Evolutionary conservation across 1,140 invertebrate genomes (phyloP).

Genomic region (Brachionus manjavacas): DNA sequence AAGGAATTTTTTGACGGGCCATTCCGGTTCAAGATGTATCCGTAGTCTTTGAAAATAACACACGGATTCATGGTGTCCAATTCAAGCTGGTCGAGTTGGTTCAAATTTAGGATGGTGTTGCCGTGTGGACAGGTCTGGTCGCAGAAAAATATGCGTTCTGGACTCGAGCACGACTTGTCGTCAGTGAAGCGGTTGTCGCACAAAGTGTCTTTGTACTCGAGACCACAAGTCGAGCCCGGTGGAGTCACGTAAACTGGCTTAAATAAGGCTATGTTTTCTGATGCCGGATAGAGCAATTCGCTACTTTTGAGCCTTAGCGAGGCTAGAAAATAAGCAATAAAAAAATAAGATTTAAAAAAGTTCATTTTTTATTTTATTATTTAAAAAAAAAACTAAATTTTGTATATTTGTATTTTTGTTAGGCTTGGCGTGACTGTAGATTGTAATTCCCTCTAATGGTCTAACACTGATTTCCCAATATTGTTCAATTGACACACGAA

Average conservation of each 20-base stretch:
- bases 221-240: neutral
- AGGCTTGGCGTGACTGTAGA: neutral
- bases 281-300: neutral
- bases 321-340: neutral
- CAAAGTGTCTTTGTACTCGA: conserved; percentile 27
- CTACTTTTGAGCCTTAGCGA: neutral
- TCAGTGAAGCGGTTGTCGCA: conserved; percentile 11
- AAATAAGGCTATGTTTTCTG: neutral
- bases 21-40: neutral
- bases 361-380: conserved; percentile 5
- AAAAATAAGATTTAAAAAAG: neutral
- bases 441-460: neutral
- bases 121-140: conserved; percentile 34
- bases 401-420: neutral
- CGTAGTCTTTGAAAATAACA: conserved; percentile 17
- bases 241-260: neutral
- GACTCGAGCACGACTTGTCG: neutral
- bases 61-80: conserved; percentile 17
- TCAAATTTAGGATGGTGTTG: neutral
- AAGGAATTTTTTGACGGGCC: neutral
- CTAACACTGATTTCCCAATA: conserved; percentile 1
- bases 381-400: neutral
- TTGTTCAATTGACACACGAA: neutral
- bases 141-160: neutral
- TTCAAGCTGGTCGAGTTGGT: neutral